Evolutionary conservation across 2,888 invertebrate genomes (phyloP).

Genomic region (Polydrusus cervinus): DNA sequence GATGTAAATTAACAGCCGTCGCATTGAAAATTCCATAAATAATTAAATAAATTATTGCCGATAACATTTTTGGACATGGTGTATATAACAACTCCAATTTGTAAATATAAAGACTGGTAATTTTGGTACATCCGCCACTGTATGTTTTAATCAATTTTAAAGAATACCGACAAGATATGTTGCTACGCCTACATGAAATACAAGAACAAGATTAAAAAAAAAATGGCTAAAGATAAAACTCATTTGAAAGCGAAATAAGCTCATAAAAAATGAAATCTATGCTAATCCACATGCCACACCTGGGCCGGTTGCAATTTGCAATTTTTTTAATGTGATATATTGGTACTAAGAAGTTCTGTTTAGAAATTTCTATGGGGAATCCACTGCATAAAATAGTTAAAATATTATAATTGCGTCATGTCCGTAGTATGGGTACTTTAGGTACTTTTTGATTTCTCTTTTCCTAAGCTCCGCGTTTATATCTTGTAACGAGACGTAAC

Average conservation of each 20-base stretch:
- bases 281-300: background rate
- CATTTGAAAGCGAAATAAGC: constrained; percentile 13
- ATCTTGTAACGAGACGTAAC: background rate
- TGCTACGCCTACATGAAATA: constrained; percentile 16
- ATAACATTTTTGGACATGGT: no score
- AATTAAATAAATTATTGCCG: no score
- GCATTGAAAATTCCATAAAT: no score
- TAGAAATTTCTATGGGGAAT: constrained; percentile 11
- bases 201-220: constrained; percentile 1
- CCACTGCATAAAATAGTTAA: constrained; percentile 7
- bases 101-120: no score
- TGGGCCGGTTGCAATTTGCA: background rate
- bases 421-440: no score
- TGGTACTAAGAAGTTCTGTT: constrained; percentile 1
- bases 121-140: background rate
- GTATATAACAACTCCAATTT: no score
- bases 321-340: constrained; percentile 27
- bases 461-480: background rate
- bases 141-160: background rate
- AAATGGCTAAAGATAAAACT: background rate
- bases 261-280: constrained; percentile 22
- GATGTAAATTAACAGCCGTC: no score
- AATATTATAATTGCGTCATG: constrained; percentile 2
- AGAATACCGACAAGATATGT: background rate
- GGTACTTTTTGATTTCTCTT: constrained; percentile 10